Conservation (phyloP, 2,888 invertebrate genomes). For the Lamellibrachia satsuma region DNA sequence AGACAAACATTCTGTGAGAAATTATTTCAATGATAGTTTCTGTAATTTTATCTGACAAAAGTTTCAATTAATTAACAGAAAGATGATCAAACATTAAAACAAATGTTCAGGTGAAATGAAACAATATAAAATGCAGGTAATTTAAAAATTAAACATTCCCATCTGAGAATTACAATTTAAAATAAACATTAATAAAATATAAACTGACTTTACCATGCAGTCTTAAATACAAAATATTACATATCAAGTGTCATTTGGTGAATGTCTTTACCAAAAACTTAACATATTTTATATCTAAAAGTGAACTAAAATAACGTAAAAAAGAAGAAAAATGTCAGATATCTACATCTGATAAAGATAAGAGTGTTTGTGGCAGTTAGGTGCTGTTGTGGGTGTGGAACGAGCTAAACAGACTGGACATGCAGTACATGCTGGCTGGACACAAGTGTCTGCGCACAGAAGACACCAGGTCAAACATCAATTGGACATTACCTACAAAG, state of each 20-base stretch:
- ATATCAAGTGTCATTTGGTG: background rate
- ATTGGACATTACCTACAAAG: background rate
- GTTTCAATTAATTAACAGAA: background rate
- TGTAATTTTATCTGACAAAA: background rate
- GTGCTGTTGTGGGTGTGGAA: background rate
- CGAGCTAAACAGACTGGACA: background rate
- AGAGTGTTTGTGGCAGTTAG: background rate
- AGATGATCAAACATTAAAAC: background rate
- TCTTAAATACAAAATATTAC: background rate
- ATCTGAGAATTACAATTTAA: background rate
- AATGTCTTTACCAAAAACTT: background rate
- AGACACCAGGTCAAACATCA: background rate
- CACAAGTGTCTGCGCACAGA: background rate
- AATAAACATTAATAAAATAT: background rate
- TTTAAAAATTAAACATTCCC: background rate
- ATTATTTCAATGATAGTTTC: background rate
- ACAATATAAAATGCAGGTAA: background rate
- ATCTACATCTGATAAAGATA: background rate
- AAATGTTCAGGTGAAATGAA: background rate
- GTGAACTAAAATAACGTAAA: background rate
- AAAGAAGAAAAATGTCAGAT: background rate
- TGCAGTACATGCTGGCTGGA: background rate
- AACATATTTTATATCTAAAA: background rate
- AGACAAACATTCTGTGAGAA: background rate
- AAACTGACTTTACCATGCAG: background rate